These are phyloP conservation scores for Callyntrura guangdongensis DNA, from an alignment of 2,888 invertebrate genomes.

Conservation along the genomic window DNA sequence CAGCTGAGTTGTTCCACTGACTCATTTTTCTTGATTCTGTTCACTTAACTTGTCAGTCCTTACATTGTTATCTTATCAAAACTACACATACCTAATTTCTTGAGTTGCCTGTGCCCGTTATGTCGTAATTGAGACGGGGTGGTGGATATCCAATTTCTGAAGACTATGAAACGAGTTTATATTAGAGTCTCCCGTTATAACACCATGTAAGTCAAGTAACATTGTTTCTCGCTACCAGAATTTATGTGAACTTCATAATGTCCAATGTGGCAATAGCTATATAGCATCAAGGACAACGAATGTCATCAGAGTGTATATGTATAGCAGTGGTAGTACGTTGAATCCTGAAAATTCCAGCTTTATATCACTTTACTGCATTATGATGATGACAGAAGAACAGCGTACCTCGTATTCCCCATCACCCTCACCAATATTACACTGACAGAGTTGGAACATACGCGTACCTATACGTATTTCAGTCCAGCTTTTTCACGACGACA, in stretches of 20 bases:
- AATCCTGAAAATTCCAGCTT: neutral
- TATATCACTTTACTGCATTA: conserved; percentile 52
- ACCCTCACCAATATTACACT: neutral
- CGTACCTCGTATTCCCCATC: neutral
- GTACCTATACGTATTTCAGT: neutral
- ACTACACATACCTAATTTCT: conserved; percentile 1
- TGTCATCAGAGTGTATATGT: neutral
- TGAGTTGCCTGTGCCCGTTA: neutral
- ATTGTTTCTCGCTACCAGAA: neutral
- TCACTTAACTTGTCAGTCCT: conserved; percentile 54
- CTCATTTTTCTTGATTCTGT: conserved; percentile 44
- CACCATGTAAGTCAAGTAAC: no score
- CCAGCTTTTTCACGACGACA: neutral
- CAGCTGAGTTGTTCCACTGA: conserved; percentile 9
- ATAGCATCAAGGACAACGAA: conserved; percentile 33
- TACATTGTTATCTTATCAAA: conserved; percentile 54
- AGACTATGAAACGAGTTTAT: no score
- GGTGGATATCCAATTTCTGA: neutral
- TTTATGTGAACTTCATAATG: neutral
- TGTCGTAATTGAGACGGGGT: conserved; percentile 18
- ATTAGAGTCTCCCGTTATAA: neutral
- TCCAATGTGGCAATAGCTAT: conserved; percentile 9
- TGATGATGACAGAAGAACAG: conserved; percentile 37
- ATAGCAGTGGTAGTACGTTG: neutral
- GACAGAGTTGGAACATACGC: no score